A percentile compares a stretch with the other conserved stretches of the same genome.
phyloP scores from a whole-genome alignment of 2,113 vertebrate species.

The Geococcyx californianus region DNA sequence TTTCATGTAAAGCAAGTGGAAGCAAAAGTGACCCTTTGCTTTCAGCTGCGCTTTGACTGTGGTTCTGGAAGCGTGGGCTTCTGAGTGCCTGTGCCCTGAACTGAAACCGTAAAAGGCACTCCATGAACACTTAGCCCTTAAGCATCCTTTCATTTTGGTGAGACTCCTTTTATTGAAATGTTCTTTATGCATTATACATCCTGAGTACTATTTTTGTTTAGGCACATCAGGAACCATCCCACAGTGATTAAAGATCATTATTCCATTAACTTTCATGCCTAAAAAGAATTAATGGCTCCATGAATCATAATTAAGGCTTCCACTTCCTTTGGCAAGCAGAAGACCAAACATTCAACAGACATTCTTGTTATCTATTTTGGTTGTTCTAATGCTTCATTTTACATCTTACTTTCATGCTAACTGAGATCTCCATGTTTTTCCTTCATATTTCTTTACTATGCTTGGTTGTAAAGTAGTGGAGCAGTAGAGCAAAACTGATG shows the following conservation, averaged over 20 bases:
- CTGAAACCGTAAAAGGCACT: neutral
- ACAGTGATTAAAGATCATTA: slow-evolving; percentile 75
- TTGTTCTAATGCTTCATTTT: slow-evolving; percentile 49
- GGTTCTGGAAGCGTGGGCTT: neutral
- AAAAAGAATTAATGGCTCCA: slow-evolving; percentile 70
- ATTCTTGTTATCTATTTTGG: slow-evolving; percentile 47
- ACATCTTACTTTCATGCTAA: slow-evolving; percentile 37
- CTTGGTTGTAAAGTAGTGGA: neutral
- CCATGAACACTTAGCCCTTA: neutral
- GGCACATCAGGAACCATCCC: slow-evolving; percentile 65
- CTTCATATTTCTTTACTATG: slow-evolving; percentile 7
- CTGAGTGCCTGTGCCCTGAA: neutral
- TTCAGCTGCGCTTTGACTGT: neutral
- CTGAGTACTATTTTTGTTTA: slow-evolving; percentile 65
- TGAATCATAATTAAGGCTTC: slow-evolving; percentile 76
- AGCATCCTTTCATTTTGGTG: slow-evolving; percentile 1
- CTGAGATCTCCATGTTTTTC: slow-evolving; percentile 1
- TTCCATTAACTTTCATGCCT: slow-evolving; percentile 72
- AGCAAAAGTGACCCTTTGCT: neutral
- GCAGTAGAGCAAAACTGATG: neutral
- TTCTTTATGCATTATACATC: slow-evolving; percentile 54
- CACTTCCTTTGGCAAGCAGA: slow-evolving; percentile 56
- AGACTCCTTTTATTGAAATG: neutral
- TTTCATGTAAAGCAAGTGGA: neutral
- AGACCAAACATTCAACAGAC: slow-evolving; percentile 46